Conservation (phyloP, 2,797 vertebrate species). For the Coilia nasus region DNA sequence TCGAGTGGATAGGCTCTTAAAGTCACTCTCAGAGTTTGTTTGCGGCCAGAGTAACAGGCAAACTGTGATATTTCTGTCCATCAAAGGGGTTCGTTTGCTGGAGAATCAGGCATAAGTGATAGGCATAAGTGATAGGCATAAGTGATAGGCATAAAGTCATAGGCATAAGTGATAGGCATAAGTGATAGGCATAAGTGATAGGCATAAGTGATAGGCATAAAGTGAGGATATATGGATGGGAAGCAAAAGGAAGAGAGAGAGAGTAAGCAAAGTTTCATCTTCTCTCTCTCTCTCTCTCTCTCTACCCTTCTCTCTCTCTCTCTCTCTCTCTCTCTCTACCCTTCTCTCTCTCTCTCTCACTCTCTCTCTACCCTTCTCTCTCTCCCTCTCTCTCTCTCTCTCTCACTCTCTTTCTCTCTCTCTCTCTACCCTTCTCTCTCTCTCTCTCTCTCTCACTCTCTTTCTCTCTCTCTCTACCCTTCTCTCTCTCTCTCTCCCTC, state of each 20-base stretch:
- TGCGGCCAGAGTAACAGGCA: too few relatives aligned
- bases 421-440: background rate
- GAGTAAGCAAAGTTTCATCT: background rate
- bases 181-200: too few relatives aligned
- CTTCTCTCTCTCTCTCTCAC: background rate
- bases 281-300: background rate
- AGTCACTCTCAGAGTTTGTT: background rate
- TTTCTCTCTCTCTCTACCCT: too few relatives aligned
- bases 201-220: too few relatives aligned
- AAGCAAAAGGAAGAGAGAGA: background rate
- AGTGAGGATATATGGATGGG: background rate
- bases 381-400: background rate
- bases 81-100: too few relatives aligned
- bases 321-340: background rate
- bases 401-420: background rate
- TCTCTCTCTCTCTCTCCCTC: background rate
- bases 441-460: too few relatives aligned
- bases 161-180: too few relatives aligned
- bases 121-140: too few relatives aligned
- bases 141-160: too few relatives aligned
- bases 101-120: too few relatives aligned
- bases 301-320: background rate
- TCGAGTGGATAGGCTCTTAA: background rate
- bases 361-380: background rate
- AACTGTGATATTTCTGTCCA: too few relatives aligned